Conservation (phyloP, 2,797 vertebrate genomes). For the Lepilemur septentrionalis region DNA sequence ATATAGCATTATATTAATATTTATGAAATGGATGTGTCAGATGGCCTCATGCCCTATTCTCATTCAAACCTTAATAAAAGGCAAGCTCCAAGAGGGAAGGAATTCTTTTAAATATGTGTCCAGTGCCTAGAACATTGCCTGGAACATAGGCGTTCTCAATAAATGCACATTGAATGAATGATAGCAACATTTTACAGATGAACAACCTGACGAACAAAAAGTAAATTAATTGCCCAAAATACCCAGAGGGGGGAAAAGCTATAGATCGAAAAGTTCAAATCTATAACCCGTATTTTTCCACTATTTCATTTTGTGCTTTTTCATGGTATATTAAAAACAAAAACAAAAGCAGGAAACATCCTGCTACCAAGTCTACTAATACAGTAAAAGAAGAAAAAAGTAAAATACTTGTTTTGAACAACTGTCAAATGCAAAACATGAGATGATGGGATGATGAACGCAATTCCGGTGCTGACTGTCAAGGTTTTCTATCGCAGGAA, state of each 20-base stretch:
- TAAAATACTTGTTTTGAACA: neutral
- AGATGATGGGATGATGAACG: neutral
- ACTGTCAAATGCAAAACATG: neutral
- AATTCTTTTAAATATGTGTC: neutral
- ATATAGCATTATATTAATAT: neutral
- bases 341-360: neutral
- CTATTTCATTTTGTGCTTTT: neutral
- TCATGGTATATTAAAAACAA: neutral
- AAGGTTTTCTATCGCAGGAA: neutral
- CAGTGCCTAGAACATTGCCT: neutral
- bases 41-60: neutral
- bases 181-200: neutral
- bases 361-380: neutral
- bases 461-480: fast-evolving
- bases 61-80: neutral
- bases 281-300: neutral
- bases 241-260: neutral
- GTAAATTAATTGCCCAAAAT: neutral
- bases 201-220: neutral
- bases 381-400: neutral
- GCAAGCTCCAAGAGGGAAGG: neutral
- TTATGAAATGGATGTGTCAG: neutral
- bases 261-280: neutral
- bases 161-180: neutral
- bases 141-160: neutral